Evolutionary conservation across 2,888 invertebrate species (phyloP), one percentile per base, ranked within the genome.

Genomic region (Resseliella maxima): DNA sequence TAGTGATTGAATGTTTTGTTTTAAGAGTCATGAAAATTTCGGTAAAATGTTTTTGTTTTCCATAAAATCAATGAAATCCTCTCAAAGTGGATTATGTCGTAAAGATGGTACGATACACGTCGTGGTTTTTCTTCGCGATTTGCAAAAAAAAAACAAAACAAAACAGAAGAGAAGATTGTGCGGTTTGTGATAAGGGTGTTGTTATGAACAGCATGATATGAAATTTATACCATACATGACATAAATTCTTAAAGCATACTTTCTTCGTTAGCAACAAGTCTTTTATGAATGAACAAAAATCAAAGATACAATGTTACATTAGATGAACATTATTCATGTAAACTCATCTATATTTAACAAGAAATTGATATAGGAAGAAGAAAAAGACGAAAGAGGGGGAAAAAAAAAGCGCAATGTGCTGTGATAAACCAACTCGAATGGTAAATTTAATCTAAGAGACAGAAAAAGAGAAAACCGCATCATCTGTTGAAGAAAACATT

Each of bases 261-360:
- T 59, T 15, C 24, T 24, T 59, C 24, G 59, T 24, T 59, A 72
- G 72, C 72, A 72, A 72, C 72, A 72, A 72, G 72, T 72, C 59
- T 31, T 15, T 31, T 27, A 72, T 27, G 31, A 35, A 72, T 31
- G 46, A 18, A 50, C 2, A 8, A 50, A 6, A 18, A 50, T 18
- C 8, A 50, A 50, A 50, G 18, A 50, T 50, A 18, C 46, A 15
- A 50, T 50, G 8, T 50, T 50, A 18, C 18, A 18, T 41, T 12
- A 12, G 2, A 50, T 50, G 46, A 50, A 18, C 46, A 15, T 50
- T 50, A 50, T 50, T 24, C 59, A 59, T 27, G 31, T 15, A 72
- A 27, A 27, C n/a, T n/a, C 59, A 59, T 59, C 59, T 12, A 59
- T 59, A 2, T 27, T 59, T 59, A 59, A 59, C n/a, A 41, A 1